These are phyloP conservation scores for Baccha elongata DNA, from an alignment of 2,888 invertebrate genomes.

Conservation along the genomic window DNA sequence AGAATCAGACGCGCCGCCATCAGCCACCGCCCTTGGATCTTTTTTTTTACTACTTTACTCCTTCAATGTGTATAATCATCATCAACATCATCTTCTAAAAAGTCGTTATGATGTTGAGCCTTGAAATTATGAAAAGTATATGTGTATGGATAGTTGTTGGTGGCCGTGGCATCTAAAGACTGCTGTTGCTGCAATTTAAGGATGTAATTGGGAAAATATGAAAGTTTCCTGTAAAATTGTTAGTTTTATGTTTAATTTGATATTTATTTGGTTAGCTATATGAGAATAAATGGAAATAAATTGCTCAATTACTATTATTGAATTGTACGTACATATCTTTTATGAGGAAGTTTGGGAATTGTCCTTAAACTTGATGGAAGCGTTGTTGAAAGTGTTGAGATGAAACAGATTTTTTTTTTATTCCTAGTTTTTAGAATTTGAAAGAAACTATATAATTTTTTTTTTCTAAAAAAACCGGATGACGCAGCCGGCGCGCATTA, in stretches of 20 bases:
- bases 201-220: conserved; percentile 51
- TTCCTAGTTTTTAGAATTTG: no score
- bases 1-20: conserved; percentile 17
- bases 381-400: no score
- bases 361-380: no score
- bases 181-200: conserved; percentile 20
- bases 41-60: not conserved
- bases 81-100: conserved; percentile 38
- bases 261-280: conserved; percentile 39
- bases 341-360: no score
- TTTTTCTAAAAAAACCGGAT: no score
- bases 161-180: not conserved
- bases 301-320: no score
- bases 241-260: conserved; percentile 57
- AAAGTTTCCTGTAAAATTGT: conserved; percentile 51
- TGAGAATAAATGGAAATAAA: no score
- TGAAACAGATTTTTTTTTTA: no score
- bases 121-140: conserved; percentile 11
- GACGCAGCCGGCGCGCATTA: no score
- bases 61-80: conserved; percentile 35
- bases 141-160: not conserved
- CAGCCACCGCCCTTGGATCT: conserved; percentile 17
- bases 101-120: conserved; percentile 25
- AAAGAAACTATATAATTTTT: no score
- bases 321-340: no score